Conservation (phyloP, 2,113 vertebrate species). For the Nanorana parkeri region DNA sequence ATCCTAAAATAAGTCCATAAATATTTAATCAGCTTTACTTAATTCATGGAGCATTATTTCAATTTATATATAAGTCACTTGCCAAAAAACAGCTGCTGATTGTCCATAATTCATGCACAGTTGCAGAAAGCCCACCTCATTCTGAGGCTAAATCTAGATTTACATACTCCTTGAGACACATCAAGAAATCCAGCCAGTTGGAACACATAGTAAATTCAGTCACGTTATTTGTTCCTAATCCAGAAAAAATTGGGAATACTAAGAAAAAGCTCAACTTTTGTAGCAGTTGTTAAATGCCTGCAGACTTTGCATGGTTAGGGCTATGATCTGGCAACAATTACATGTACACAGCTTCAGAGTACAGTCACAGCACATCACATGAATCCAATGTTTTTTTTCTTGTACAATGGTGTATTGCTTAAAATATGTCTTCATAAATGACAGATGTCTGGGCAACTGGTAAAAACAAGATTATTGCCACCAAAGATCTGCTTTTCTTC, state of each 20-base stretch:
- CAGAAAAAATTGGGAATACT: constrained; percentile 36
- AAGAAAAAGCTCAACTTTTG: constrained; percentile 19
- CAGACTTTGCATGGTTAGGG: constrained; percentile 32
- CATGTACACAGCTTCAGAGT: constrained; percentile 49
- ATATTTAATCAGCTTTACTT: not conserved
- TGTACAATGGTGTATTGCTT: not conserved
- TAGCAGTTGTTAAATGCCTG: constrained; percentile 49
- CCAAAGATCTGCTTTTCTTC: not conserved
- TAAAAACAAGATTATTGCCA: constrained; percentile 19
- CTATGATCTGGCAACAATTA: constrained; percentile 11
- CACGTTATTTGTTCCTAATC: constrained; percentile 48
- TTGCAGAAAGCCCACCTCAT: constrained; percentile 58
- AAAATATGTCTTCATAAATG: constrained; percentile 18
- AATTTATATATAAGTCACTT: constrained; percentile 33
- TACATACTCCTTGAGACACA: constrained; percentile 62
- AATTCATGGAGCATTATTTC: constrained; percentile 26
- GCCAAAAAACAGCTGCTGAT: constrained; percentile 36
- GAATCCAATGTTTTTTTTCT: constrained; percentile 14
- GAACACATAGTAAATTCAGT: constrained; percentile 54
- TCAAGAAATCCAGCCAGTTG: constrained; percentile 57
- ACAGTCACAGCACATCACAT: constrained; percentile 27
- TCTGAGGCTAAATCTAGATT: constrained; percentile 57
- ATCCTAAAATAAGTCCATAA: constrained; percentile 6
- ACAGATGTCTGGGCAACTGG: not conserved
- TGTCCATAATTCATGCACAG: constrained; percentile 57